Base-by-base conservation (phyloP, 2,113 vertebrate species). In the Corythoichthys intestinalis region DNA sequence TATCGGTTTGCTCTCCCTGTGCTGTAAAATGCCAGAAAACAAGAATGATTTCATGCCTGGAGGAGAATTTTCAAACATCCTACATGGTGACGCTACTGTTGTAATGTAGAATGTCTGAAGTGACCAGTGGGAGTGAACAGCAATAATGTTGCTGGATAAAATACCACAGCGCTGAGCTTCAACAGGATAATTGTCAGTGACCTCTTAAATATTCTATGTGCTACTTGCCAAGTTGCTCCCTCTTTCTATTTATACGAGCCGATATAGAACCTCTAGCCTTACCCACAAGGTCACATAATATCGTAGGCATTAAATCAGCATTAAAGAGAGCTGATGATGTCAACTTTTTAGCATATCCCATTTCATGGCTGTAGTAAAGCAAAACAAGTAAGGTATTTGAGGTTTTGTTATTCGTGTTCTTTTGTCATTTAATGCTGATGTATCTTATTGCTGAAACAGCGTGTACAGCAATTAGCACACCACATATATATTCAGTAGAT, bases 401-500 rank as follows among this genome's bases (percentile, higher is more conserved):
- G 41, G 38, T 37, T 41, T 60, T n/a, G 13, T 63, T 14, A 34
- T 53, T 53, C 50, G 7, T 20, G 14, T 39, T 41, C 34, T 12
- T 61, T 56, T 9, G 50, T 20, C 17, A 20, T 20, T 17, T 56
- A 56, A 15, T 5, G 35, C 6, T 58, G 56, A 58, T 13, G 3
- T 8, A 56, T 56, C 3, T 12, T 56, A 44, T 7, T 44, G 41
- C 6, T 44, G 6, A 20, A 17, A 14, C 58, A 13, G 9, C 41
- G 6, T 44, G 41, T 11, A 15, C 15, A n/a, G n/a, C 2, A 47
- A 47, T 28, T 62, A 1, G 4, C 9, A 44, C 39, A 71, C 56
- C 67, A 67, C 60, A 71, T 67, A 49, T 76, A 60, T 65, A 71
- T 58, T 60, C 14, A 72, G 59, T 41, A 61, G 34, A 50, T 64